These are phyloP conservation scores for Geotrupes spiniger DNA, from an alignment of 2,888 invertebrate genomes.

Conservation along the genomic window DNA sequence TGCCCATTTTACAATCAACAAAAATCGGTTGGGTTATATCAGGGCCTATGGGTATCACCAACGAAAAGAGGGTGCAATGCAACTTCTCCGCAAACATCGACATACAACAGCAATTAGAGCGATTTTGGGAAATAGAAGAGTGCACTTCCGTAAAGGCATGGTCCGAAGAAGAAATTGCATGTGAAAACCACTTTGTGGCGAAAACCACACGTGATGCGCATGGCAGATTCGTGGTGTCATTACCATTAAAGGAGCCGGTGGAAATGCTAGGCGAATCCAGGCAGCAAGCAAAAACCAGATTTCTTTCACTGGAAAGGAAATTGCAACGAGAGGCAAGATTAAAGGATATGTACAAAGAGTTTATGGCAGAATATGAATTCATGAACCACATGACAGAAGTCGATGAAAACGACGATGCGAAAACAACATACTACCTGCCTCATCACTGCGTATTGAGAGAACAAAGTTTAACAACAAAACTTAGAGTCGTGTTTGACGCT, in stretches of 20 bases:
- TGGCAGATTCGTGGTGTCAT: constrained; percentile 3
- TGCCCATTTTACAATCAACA: constrained; percentile 9
- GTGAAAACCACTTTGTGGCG: constrained; percentile 3
- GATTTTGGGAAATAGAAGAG: constrained; percentile 13
- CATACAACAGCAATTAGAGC: constrained; percentile 2
- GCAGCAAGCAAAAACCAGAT: not conserved
- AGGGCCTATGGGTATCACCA: not conserved
- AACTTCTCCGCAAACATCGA: not conserved
- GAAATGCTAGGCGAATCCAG: not conserved
- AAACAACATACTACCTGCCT: too few species aligned
- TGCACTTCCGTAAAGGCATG: not conserved
- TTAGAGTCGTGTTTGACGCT: too few species aligned
- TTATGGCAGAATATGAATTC: too few species aligned
- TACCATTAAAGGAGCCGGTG: not conserved
- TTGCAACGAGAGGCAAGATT: too few species aligned
- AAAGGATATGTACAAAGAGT: too few species aligned
- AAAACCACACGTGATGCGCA: not conserved
- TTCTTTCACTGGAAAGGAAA: constrained; percentile 2
- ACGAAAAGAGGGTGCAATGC: not conserved
- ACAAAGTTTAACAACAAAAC: too few species aligned
- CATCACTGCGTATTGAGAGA: too few species aligned
- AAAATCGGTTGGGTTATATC: constrained; percentile 9
- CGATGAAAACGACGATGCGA: too few species aligned
- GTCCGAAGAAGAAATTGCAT: constrained; percentile 3
- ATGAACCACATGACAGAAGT: too few species aligned